Conservation (phyloP, 2,888 invertebrate genomes). For the Torymus texanus region DNA sequence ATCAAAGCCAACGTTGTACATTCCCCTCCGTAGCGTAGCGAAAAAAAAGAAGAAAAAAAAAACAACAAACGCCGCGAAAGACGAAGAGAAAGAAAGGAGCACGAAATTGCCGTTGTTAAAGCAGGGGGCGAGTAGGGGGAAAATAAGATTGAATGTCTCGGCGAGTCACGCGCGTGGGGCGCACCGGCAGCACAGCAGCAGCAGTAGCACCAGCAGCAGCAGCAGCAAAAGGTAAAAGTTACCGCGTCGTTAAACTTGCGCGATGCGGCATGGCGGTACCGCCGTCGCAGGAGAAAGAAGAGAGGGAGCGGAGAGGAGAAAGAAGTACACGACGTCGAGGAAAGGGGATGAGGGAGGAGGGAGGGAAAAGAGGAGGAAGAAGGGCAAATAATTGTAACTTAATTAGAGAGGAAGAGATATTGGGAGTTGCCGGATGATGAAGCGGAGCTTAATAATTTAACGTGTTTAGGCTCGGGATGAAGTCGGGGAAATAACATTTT, state of each 20-base stretch:
- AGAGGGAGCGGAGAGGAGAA: not conserved
- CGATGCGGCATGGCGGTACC: slow-evolving; percentile 33
- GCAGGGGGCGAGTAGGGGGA: slow-evolving; percentile 7
- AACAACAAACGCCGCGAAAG: not conserved
- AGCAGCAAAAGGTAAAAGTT: slow-evolving; percentile 58
- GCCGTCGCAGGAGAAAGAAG: not conserved
- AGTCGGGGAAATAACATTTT: too few species aligned
- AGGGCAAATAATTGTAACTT: slow-evolving; percentile 44
- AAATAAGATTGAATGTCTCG: slow-evolving; percentile 55
- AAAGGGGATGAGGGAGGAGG: slow-evolving; percentile 1
- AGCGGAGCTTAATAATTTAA: not conserved
- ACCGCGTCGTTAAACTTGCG: slow-evolving; percentile 61
- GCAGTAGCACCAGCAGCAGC: not conserved
- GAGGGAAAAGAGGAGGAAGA: not conserved
- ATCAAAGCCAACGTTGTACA: not conserved
- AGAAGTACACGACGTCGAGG: not conserved
- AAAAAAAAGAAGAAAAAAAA: too few species aligned
- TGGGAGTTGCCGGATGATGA: not conserved
- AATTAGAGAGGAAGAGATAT: slow-evolving; percentile 29
- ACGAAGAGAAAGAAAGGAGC: not conserved
- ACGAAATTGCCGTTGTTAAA: too few species aligned
- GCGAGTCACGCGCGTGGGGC: slow-evolving; percentile 18
- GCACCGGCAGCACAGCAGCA: slow-evolving; percentile 4
- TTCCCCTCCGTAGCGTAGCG: too few species aligned
- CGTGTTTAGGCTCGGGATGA: too few species aligned